phyloP scores from a whole-genome alignment of 1,140 invertebrate genomes.

The Drosophila tropicalis region DNA sequence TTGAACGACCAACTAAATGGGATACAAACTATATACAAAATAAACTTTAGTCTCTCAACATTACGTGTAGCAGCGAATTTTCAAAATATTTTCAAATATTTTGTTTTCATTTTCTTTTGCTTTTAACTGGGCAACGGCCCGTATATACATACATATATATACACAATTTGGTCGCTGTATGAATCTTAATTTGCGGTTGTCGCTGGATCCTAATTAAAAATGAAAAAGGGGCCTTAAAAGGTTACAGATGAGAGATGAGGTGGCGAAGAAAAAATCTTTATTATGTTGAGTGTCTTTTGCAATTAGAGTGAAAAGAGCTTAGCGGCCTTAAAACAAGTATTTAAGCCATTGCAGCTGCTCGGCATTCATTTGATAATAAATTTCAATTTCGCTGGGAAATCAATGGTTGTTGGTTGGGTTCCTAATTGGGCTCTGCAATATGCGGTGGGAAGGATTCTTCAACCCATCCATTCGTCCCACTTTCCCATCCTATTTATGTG shows the following conservation, averaged over 20 bases:
- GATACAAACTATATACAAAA: not conserved
- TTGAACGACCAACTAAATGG: constrained; percentile 6
- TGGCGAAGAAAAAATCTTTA: constrained; percentile 27
- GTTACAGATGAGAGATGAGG: not conserved
- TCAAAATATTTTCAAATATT: not conserved
- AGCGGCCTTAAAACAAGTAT: constrained; percentile 53
- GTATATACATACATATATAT: not conserved
- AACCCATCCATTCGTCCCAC: not conserved
- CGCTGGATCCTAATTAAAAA: constrained; percentile 12
- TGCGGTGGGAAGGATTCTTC: constrained; percentile 25
- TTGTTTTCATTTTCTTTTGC: not conserved
- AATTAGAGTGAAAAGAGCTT: constrained; percentile 62
- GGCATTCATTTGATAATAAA: constrained; percentile 55
- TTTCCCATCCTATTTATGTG: not conserved
- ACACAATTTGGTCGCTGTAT: constrained; percentile 2
- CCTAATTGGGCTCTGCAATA: constrained; percentile 49
- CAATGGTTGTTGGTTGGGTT: constrained; percentile 36
- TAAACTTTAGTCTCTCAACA: not conserved
- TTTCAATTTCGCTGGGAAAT: constrained; percentile 50
- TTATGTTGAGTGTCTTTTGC: constrained; percentile 48
- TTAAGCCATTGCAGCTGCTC: constrained; percentile 55
- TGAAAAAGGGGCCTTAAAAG: constrained; percentile 30
- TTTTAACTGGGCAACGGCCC: not conserved
- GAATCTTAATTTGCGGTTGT: constrained; percentile 10
- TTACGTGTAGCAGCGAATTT: not conserved